phyloP scores from a whole-genome alignment of 2,113 vertebrate genomes.

The Mormoops blainvillei region DNA sequence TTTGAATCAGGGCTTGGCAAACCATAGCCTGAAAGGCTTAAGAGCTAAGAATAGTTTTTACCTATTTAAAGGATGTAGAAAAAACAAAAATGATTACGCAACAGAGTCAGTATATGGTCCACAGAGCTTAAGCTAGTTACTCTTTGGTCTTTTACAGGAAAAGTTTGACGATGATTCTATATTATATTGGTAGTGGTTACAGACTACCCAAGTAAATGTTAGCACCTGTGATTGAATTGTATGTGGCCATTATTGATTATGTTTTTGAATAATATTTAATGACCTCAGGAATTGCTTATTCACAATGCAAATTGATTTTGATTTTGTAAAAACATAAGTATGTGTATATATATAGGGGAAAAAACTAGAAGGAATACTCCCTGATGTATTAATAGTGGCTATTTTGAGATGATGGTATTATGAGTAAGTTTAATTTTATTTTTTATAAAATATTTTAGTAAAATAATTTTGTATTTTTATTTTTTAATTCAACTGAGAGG shows the following conservation, averaged over 20 bases:
- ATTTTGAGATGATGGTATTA: constrained; percentile 22
- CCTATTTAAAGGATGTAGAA: neutral
- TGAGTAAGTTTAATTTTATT: neutral
- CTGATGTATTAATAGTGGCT: neutral
- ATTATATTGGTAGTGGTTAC: neutral
- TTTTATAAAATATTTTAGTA: neutral
- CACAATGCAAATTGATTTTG: neutral
- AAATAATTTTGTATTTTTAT: neutral
- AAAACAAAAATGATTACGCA: neutral
- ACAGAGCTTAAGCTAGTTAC: neutral
- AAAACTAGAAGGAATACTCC: neutral
- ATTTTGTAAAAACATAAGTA: neutral
- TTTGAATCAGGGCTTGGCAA: neutral
- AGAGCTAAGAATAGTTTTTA: neutral
- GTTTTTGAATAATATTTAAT: constrained; percentile 7
- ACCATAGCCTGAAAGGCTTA: neutral
- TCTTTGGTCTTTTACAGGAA: neutral
- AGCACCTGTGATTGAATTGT: neutral
- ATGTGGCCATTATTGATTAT: neutral
- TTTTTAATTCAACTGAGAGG: neutral
- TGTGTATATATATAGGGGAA: neutral
- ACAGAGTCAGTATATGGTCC: neutral
- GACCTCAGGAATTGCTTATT: neutral
- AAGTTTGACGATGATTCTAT: neutral
- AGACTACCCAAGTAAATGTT: neutral